phyloP scores from a whole-genome alignment of 2,888 invertebrate species.

The Helicoverpa assulta region DNA sequence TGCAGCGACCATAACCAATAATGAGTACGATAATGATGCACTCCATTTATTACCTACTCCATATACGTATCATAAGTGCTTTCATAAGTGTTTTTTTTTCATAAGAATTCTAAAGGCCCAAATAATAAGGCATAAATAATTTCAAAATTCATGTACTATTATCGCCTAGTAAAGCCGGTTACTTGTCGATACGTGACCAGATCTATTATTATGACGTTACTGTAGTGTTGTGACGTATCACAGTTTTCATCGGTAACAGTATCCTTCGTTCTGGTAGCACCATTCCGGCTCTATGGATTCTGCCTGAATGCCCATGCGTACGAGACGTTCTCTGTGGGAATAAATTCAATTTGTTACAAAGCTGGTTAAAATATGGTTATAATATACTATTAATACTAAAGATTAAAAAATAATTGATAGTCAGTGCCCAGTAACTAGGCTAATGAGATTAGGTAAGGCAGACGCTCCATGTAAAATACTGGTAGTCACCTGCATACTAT shows the following conservation, averaged over 20 bases:
- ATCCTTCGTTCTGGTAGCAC: conserved; percentile 95
- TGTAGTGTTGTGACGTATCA: conserved; percentile 9
- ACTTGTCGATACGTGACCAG: conserved; percentile 34
- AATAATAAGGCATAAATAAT: no score
- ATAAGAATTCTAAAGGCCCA: no score
- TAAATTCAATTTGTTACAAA: not conserved
- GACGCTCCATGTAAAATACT: no score
- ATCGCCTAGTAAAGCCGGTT: conserved; percentile 12
- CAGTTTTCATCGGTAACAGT: conserved; percentile 84
- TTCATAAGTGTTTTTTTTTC: no score
- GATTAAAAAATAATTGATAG: no score
- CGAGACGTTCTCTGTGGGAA: conserved; percentile 92
- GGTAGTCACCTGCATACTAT: no score
- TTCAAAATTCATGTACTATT: conserved; percentile 10
- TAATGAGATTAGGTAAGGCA: no score
- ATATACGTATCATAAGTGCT: not conserved
- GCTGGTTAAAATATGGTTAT: not conserved
- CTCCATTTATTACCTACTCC: conserved; percentile 10
- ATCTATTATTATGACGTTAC: conserved; percentile 34
- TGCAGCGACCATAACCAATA: no score
- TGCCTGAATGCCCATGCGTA: conserved; percentile 92
- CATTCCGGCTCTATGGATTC: conserved; percentile 95
- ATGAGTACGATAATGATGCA: not conserved
- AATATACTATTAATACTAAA: no score
- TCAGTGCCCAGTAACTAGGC: no score